Percentiles rank a stretch among this genome's conserved stretches.
Conservation (phyloP, 2,888 invertebrate species). For the Pyrocoelia pectoralis region DNA sequence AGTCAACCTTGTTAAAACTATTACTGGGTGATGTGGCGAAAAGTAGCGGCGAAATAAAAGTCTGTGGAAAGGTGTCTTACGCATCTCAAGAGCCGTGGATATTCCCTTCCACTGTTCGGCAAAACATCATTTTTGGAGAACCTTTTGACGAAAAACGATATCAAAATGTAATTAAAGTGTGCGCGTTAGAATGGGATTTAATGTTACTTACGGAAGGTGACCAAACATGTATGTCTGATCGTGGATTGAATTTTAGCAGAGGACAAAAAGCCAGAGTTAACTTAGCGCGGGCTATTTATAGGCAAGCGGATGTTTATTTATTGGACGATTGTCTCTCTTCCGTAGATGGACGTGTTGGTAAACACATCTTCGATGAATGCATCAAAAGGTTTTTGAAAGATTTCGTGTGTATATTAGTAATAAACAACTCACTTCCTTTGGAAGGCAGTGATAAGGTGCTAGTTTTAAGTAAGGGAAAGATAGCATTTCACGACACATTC, state of each 20-base stretch:
- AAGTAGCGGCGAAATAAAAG: conserved; percentile 67
- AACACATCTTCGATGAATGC: conserved; percentile 74
- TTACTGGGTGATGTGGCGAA: conserved; percentile 75
- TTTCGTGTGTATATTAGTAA: conserved; percentile 68
- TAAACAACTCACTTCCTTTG: conserved; percentile 70
- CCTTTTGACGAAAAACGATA: conserved; percentile 64
- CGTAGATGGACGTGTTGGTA: conserved; percentile 76
- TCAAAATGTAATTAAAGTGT: conserved; percentile 66
- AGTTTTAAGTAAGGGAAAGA: conserved; percentile 63
- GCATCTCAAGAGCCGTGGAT: conserved; percentile 69
- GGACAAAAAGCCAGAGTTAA: conserved; percentile 84
- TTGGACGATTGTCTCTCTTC: conserved; percentile 81
- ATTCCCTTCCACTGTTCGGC: conserved; percentile 66
- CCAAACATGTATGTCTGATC: conserved; percentile 71
- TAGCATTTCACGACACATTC: conserved; percentile 71
- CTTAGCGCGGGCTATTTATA: conserved; percentile 76
- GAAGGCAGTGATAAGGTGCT: conserved; percentile 62
- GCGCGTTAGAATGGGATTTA: conserved; percentile 72
- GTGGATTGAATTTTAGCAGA: conserved; percentile 79
- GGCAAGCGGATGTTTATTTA: conserved; percentile 76
- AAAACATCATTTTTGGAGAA: conserved; percentile 79
- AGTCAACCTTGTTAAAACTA: conserved; percentile 61
- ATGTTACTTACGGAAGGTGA: conserved; percentile 76
- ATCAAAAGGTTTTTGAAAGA: conserved; percentile 65
- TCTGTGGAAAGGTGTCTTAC: conserved; percentile 67